Percentiles rank a stretch among this genome's conserved stretches.
Evolutionary conservation across 2,888 invertebrate genomes (phyloP).

Genomic region (Andrena praecox): DNA sequence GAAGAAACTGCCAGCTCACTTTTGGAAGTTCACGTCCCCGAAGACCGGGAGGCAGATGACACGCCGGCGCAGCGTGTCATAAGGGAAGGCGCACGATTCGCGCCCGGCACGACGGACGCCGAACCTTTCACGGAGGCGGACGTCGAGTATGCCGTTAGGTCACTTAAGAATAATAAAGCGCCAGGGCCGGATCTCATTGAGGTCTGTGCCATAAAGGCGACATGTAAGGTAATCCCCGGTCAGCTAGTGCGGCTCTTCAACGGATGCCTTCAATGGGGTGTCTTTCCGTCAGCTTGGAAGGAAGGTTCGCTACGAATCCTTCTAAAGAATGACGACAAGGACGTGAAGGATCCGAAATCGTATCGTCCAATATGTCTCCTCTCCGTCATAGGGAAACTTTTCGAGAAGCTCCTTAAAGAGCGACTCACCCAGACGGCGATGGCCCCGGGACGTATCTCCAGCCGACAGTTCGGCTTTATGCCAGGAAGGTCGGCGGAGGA

Average conservation of each 20-base stretch:
- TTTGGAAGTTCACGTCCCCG: too few species aligned
- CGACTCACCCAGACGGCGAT: neutral
- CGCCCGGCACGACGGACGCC: neutral
- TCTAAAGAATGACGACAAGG: neutral
- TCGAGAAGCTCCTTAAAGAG: neutral
- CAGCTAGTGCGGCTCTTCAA: constrained; percentile 31
- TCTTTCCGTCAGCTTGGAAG: constrained; percentile 46
- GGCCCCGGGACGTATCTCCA: neutral
- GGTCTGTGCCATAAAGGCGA: neutral
- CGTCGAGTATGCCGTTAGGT: too few species aligned
- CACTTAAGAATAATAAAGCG: neutral
- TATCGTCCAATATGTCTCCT: too few species aligned
- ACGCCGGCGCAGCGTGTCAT: too few species aligned
- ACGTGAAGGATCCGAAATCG: too few species aligned
- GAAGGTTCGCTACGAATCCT: constrained; percentile 26
- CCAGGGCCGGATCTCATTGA: neutral
- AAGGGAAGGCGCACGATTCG: too few species aligned
- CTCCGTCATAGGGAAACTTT: too few species aligned
- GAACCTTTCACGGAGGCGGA: neutral
- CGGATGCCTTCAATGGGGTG: constrained; percentile 41
- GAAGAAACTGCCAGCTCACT: too few species aligned
- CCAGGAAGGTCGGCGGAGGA: too few species aligned
- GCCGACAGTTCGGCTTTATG: too few species aligned
- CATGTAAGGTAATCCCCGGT: neutral
- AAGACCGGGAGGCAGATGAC: too few species aligned